Conservation (phyloP, 2,888 invertebrate genomes). For the Protonemura montana region DNA sequence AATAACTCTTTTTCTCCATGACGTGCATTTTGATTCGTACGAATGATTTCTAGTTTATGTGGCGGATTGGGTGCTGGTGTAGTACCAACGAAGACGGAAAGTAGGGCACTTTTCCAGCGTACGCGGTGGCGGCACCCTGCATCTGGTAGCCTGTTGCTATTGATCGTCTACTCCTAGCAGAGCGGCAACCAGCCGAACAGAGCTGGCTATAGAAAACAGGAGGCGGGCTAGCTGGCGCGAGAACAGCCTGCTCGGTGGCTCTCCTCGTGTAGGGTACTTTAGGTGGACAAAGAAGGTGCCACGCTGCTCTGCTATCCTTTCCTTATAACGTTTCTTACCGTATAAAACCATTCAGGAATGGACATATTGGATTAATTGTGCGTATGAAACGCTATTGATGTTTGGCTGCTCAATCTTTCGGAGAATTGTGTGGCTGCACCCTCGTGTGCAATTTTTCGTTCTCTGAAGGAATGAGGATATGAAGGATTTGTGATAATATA, state of each 20-base stretch:
- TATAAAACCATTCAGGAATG: constrained; percentile 2
- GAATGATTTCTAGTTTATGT: background rate
- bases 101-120: constrained; percentile 14
- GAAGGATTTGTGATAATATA: background rate
- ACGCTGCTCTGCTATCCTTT: background rate
- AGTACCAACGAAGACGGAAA: background rate
- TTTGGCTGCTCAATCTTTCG: constrained; percentile 1
- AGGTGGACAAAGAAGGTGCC: constrained; percentile 2
- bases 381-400: constrained; percentile 2
- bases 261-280: background rate
- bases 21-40: background rate
- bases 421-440: background rate
- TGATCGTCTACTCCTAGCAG: constrained; percentile 37
- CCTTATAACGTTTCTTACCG: background rate
- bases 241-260: background rate
- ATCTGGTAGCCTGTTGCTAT: constrained; percentile 35
- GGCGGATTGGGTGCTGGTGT: background rate
- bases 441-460: background rate
- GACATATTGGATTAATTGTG: constrained; percentile 12
- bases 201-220: background rate
- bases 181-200: constrained; percentile 31
- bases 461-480: background rate
- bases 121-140: constrained; percentile 1
- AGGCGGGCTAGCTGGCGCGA: background rate
- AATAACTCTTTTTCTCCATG: background rate